These are phyloP conservation scores for Teleogryllus occipitalis DNA, from an alignment of 1,140 invertebrate species.

Conservation along the genomic window DNA sequence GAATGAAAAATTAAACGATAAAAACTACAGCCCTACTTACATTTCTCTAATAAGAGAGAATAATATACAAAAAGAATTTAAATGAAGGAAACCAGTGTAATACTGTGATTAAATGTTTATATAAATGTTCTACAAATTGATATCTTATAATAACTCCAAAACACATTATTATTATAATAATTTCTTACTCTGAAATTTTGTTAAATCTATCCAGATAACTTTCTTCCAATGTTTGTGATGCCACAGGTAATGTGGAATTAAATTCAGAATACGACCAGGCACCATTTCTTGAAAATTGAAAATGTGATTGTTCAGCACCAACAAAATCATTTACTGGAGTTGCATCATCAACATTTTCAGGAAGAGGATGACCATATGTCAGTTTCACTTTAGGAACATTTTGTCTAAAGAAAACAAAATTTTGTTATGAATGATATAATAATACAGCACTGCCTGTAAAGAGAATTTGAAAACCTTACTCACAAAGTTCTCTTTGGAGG, in stretches of 20 bases:
- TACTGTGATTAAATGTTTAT: too few species aligned
- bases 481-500: constrained; percentile 10
- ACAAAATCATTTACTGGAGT: background rate
- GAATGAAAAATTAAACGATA: too few species aligned
- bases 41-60: too few species aligned
- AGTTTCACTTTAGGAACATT: constrained; percentile 9
- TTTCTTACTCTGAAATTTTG: background rate
- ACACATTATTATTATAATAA: background rate
- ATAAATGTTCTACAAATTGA: background rate
- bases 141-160: background rate
- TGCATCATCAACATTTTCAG: constrained; percentile 8
- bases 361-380: background rate
- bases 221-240: background rate
- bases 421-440: background rate
- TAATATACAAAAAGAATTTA: too few species aligned
- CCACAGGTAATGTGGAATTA: background rate
- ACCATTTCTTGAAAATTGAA: background rate
- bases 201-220: background rate
- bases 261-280: background rate
- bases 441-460: background rate
- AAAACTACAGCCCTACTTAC: too few species aligned
- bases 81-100: too few species aligned
- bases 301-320: background rate
- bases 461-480: background rate
- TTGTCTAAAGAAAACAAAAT: constrained; percentile 1